Percentiles rank a stretch among this genome's conserved stretches.
phyloP scores from a whole-genome alignment of 2,113 vertebrate species.

The Pongo pygmaeus region DNA sequence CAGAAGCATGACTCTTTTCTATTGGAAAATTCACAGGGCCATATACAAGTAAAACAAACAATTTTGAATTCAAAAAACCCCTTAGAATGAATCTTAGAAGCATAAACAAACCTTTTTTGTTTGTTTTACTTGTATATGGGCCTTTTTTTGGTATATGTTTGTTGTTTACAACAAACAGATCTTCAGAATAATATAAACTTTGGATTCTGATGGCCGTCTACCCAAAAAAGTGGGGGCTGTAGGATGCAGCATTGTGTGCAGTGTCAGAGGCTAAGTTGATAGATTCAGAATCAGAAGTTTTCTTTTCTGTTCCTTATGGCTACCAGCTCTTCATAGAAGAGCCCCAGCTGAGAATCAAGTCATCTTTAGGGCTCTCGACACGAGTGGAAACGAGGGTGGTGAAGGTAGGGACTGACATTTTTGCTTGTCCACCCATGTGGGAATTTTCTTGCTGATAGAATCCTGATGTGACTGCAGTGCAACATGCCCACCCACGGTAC shows the following conservation, averaged over 20 bases:
- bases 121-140: no score
- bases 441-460: background rate
- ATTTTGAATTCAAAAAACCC: background rate
- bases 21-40: background rate
- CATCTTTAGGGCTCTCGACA: background rate
- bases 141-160: no score
- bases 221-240: no score
- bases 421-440: no score
- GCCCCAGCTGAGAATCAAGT: background rate
- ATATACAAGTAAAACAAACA: no score
- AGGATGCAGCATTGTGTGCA: no score
- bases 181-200: background rate
- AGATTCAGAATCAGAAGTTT: background rate
- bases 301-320: background rate
- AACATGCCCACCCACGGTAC: no score
- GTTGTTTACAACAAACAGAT: background rate
- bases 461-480: background rate
- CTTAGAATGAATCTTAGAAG: no score
- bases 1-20: background rate
- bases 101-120: no score
- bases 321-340: background rate
- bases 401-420: background rate
- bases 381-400: background rate
- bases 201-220: background rate
- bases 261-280: background rate